A percentile compares a stretch with the other conserved stretches of the same genome.
Evolutionary conservation across 2,113 vertebrate genomes (phyloP).

Genomic region (Bubalus kerabau): DNA sequence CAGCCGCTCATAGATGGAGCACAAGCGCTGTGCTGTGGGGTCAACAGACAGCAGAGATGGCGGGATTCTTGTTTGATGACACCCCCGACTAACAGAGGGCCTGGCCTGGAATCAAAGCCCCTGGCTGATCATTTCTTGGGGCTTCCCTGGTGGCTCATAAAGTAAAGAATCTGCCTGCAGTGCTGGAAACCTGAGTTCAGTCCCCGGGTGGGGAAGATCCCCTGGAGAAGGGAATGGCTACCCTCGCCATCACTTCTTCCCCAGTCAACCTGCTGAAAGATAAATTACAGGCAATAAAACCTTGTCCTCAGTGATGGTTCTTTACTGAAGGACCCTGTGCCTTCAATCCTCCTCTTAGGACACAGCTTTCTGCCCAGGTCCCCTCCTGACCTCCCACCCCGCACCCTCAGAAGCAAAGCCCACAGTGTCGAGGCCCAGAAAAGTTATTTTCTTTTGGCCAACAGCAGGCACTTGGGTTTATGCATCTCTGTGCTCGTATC

Average conservation of each 20-base stretch:
- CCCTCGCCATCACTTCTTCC: background rate
- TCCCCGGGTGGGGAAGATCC: background rate
- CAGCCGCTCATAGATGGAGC: background rate
- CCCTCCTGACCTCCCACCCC: background rate
- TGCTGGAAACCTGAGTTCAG: background rate
- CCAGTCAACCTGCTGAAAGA: conserved; percentile 1
- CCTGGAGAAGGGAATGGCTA: background rate
- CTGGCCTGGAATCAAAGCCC: background rate
- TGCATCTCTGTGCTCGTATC: background rate
- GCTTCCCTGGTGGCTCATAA: background rate
- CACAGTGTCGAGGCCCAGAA: background rate
- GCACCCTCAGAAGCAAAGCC: background rate
- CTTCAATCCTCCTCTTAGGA: conserved; percentile 23
- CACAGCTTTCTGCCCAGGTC: conserved; percentile 1
- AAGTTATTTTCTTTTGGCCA: conserved; percentile 27
- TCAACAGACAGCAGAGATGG: background rate
- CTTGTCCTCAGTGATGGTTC: background rate
- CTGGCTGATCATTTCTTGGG: background rate
- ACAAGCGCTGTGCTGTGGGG: background rate
- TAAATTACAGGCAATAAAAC: background rate
- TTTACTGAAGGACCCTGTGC: background rate
- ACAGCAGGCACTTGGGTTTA: background rate
- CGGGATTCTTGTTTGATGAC: background rate
- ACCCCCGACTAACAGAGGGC: background rate
- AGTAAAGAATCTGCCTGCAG: background rate